Conservation (phyloP, 1,140 invertebrate genomes). For the Philopotamus ludificatus region DNA sequence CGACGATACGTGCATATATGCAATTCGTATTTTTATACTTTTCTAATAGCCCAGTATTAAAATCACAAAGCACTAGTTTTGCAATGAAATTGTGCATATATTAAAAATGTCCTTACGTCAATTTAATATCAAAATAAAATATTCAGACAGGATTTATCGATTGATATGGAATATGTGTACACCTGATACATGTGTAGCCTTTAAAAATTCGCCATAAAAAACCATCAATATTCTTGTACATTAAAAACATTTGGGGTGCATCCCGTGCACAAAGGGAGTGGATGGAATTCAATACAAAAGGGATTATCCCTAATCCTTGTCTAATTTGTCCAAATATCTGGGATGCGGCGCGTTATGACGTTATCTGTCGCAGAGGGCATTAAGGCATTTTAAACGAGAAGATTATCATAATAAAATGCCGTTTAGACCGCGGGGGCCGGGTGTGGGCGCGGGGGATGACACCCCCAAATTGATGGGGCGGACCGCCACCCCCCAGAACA, state of each 20-base stretch:
- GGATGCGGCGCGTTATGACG: slow-evolving; percentile 28
- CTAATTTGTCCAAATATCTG: slow-evolving; percentile 42
- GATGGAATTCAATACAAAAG: slow-evolving; percentile 36
- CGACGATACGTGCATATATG: too few species aligned
- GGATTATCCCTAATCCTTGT: slow-evolving; percentile 38
- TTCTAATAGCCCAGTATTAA: too few species aligned
- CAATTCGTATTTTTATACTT: too few species aligned
- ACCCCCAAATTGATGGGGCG: not conserved
- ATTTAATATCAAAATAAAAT: too few species aligned
- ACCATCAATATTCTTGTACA: too few species aligned
- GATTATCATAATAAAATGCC: slow-evolving; percentile 41
- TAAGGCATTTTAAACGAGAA: slow-evolving; percentile 36
- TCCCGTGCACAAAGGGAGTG: not conserved
- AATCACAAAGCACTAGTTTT: too few species aligned
- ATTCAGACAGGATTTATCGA: too few species aligned
- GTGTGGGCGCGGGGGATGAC: not conserved
- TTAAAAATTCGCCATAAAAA: too few species aligned
- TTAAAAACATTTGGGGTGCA: too few species aligned
- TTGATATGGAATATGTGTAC: too few species aligned
- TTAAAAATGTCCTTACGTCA: not conserved
- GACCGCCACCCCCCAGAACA: not conserved
- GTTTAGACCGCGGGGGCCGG: not conserved
- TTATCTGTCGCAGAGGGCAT: slow-evolving; percentile 29
- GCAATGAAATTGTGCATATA: too few species aligned
- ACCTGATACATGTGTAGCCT: too few species aligned